Conservation (phyloP, 2,113 vertebrate genomes). For the Corythornis cristatus region DNA sequence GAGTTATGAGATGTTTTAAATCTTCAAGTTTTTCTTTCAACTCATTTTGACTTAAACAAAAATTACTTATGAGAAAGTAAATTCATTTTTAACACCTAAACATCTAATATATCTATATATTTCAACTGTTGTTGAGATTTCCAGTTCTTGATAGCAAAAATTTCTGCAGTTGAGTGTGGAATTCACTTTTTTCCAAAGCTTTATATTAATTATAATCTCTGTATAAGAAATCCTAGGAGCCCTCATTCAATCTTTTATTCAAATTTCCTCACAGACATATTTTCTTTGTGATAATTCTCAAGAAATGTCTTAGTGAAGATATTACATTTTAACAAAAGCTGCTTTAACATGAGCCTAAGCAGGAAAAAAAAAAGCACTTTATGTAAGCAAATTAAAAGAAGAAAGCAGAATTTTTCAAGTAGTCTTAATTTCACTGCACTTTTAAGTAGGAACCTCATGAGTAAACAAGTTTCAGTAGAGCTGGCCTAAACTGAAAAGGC, state of each 20-base stretch:
- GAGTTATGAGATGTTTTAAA: slow-evolving; percentile 47
- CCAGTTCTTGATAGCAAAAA: neutral
- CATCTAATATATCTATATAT: neutral
- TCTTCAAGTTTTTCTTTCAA: no score
- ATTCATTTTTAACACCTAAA: neutral
- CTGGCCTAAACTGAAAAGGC: neutral
- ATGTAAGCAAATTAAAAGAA: neutral
- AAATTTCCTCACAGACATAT: neutral
- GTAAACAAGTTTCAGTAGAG: slow-evolving; percentile 2
- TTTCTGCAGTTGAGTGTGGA: neutral
- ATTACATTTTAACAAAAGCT: neutral
- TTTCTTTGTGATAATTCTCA: neutral
- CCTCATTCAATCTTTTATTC: neutral
- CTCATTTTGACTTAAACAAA: neutral
- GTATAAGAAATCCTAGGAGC: neutral
- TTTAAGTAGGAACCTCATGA: neutral
- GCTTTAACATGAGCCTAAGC: neutral
- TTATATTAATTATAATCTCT: neutral
- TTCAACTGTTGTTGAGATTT: neutral
- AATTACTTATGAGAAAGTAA: neutral
- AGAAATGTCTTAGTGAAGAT: neutral
- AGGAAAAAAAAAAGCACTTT: neutral
- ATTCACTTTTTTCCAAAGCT: neutral
- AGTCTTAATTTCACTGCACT: neutral
- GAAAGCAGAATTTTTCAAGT: neutral